phyloP scores from a whole-genome alignment of 1,140 invertebrate genomes.

The Pseudomyrmex cubaensis region DNA sequence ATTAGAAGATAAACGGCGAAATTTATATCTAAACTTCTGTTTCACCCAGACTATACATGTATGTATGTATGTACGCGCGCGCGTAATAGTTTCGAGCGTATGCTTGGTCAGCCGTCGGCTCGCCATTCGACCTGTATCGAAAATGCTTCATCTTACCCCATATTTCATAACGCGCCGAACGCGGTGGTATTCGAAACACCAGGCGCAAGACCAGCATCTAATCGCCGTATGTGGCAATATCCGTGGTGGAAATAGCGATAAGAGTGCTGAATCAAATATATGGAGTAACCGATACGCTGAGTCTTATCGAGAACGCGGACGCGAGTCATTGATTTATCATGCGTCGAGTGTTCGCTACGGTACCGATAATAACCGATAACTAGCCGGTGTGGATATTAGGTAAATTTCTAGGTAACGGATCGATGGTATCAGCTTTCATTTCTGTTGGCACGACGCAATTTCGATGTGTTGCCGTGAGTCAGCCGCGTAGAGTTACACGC shows the following conservation, averaged over 20 bases:
- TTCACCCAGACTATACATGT: too few species aligned
- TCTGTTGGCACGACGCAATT: constrained; percentile 35
- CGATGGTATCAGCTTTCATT: constrained; percentile 50
- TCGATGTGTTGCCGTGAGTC: constrained; percentile 24
- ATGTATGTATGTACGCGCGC: background rate
- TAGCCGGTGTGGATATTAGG: background rate
- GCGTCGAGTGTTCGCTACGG: constrained; percentile 32
- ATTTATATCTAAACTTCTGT: background rate
- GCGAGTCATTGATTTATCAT: constrained; percentile 59
- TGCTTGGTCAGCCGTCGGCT: constrained; percentile 5
- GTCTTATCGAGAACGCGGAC: constrained; percentile 49
- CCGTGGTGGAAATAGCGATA: constrained; percentile 50
- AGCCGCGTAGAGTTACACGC: constrained; percentile 2
- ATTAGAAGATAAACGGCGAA: background rate
- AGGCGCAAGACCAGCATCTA: constrained; percentile 50
- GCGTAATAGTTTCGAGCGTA: background rate
- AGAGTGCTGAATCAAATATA: constrained; percentile 60
- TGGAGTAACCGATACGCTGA: constrained; percentile 47
- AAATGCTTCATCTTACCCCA: constrained; percentile 20
- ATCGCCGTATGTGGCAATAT: constrained; percentile 52
- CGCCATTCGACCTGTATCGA: constrained; percentile 31
- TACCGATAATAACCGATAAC: constrained; percentile 56
- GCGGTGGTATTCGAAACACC: background rate
- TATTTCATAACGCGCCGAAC: constrained; percentile 8
- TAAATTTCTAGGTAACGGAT: constrained; percentile 58